Percentiles rank a stretch among this genome's conserved stretches.
Evolutionary conservation across 2,888 invertebrate species (phyloP).

Genomic region (Microplitis manilae): DNA sequence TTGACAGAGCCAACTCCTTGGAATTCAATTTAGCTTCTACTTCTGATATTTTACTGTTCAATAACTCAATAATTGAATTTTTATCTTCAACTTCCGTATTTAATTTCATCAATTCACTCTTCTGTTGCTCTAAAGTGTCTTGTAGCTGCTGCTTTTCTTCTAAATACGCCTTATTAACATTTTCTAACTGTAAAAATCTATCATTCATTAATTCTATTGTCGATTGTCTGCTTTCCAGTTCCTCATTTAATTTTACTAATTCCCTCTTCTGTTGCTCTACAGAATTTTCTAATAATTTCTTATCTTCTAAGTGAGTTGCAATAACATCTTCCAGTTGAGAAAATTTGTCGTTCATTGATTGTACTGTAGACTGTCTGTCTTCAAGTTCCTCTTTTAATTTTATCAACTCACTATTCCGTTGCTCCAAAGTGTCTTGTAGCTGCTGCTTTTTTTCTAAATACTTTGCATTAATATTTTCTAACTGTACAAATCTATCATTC

Average conservation of each 20-base stretch:
- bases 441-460: neutral
- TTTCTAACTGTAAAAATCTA: neutral
- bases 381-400: neutral
- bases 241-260: neutral
- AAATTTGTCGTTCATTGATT: neutral
- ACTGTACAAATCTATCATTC: neutral
- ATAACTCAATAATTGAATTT: neutral
- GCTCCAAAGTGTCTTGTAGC: slow-evolving; percentile 7
- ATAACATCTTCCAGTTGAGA: neutral
- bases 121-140: slow-evolving; percentile 11
- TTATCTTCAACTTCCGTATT: slow-evolving; percentile 27
- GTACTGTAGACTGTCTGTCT: neutral
- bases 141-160: slow-evolving; percentile 13
- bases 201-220: neutral
- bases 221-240: neutral
- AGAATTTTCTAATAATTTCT: neutral
- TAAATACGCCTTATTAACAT: neutral
- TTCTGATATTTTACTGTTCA: neutral
- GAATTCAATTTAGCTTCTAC: slow-evolving; percentile 5
- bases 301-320: neutral
- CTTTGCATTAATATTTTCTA: neutral
- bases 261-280: neutral
- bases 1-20: slow-evolving; percentile 49
- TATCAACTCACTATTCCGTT: slow-evolving; percentile 12
- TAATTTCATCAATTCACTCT: slow-evolving; percentile 4